A percentile compares a stretch with the other conserved stretches of the same genome.
phyloP scores from a whole-genome alignment of 53 echinoderm and acorn worm genomes.

The Echinometra lucunter region DNA sequence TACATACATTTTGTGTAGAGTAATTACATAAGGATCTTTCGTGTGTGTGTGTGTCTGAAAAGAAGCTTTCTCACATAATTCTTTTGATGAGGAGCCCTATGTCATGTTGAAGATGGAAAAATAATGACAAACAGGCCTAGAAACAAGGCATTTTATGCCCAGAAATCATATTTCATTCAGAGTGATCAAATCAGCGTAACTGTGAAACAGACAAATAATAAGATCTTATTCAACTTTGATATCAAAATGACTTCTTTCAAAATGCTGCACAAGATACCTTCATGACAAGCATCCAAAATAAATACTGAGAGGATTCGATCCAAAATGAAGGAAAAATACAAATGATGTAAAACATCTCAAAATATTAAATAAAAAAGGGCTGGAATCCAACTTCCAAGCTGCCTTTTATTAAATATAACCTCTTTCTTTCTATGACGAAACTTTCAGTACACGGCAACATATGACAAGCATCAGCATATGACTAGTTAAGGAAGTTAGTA shows the following conservation, averaged over 20 bases:
- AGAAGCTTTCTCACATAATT: too few species aligned
- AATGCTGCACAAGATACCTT: neutral
- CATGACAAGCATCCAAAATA: neutral
- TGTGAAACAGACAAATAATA: neutral
- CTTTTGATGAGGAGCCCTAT: too few species aligned
- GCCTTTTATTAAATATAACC: constrained; percentile 4
- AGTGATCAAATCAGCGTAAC: too few species aligned
- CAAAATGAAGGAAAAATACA: neutral
- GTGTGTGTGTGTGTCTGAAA: too few species aligned
- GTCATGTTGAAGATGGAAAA: too few species aligned
- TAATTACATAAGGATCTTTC: too few species aligned
- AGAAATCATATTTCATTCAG: too few species aligned
- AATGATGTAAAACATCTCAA: neutral
- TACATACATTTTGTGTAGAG: neutral
- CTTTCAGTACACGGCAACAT: neutral
- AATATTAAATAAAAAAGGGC: neutral
- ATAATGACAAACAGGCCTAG: too few species aligned
- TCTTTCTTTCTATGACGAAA: neutral
- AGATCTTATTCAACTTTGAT: neutral
- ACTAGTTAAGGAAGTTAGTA: neutral
- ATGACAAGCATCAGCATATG: neutral
- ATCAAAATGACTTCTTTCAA: neutral
- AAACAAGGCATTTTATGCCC: too few species aligned
- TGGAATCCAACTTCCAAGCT: constrained; percentile 45
- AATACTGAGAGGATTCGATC: neutral